Conservation (phyloP, 2,888 invertebrate species). For the Phalangium opilio region DNA sequence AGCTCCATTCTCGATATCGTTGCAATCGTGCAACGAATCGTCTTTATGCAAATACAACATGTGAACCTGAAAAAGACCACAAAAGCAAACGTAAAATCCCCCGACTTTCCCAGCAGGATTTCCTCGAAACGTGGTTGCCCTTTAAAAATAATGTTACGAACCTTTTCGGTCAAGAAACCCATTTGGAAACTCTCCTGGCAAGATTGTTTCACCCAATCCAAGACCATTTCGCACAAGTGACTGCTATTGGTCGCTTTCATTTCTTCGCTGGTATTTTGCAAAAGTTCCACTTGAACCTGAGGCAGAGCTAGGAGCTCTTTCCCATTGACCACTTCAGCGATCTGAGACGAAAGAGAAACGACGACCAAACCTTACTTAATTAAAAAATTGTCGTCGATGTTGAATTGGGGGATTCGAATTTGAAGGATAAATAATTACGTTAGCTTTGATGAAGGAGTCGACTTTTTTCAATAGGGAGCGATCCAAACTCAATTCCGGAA, state of each 20-base stretch:
- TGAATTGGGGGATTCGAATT: neutral
- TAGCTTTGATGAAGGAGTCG: constrained; percentile 5
- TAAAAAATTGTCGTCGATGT: too few species aligned
- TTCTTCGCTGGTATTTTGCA: constrained; percentile 54
- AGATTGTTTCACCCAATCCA: constrained; percentile 43
- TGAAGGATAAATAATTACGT: neutral
- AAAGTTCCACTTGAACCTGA: constrained; percentile 52
- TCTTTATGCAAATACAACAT: constrained; percentile 57
- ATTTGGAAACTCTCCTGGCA: constrained; percentile 27
- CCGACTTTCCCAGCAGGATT: neutral
- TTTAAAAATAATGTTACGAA: too few species aligned
- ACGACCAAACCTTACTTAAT: neutral
- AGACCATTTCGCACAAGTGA: constrained; percentile 45
- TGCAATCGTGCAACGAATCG: constrained; percentile 62
- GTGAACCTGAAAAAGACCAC: constrained; percentile 38
- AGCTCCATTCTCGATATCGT: constrained; percentile 48
- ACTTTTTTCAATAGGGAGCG: neutral
- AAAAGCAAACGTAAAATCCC: neutral
- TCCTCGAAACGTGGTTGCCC: neutral
- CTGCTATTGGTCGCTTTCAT: constrained; percentile 42
- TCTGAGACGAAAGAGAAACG: constrained; percentile 33
- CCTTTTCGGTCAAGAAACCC: constrained; percentile 41
- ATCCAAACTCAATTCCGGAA: constrained; percentile 2
- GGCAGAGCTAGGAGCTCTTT: constrained; percentile 48
- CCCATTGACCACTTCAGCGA: constrained; percentile 46